phyloP scores from a whole-genome alignment of 2,797 vertebrate genomes.

The Nannoperca obscura region DNA sequence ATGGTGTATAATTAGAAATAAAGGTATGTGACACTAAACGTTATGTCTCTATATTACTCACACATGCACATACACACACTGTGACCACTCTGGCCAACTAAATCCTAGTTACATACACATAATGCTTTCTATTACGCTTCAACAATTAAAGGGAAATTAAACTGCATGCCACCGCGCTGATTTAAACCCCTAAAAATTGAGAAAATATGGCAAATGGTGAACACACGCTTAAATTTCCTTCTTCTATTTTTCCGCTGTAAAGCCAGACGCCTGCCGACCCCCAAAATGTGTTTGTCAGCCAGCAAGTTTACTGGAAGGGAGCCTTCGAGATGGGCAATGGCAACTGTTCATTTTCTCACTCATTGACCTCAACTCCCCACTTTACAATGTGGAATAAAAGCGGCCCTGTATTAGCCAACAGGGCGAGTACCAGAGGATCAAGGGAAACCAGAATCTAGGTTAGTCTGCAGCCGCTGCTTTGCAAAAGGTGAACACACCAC shows the following conservation, averaged over 20 bases:
- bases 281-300: slow-evolving; percentile 59
- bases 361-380: slow-evolving; percentile 75
- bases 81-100: slow-evolving; percentile 26
- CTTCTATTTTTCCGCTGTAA: not conserved
- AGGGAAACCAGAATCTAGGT: slow-evolving; percentile 25
- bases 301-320: slow-evolving; percentile 60
- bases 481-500: slow-evolving; percentile 32
- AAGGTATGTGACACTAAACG: slow-evolving; percentile 26
- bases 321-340: slow-evolving; percentile 69
- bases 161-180: slow-evolving; percentile 19
- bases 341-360: slow-evolving; percentile 81
- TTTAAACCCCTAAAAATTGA: slow-evolving; percentile 39
- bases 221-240: slow-evolving; percentile 38
- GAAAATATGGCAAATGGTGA: slow-evolving; percentile 47
- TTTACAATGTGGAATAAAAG: slow-evolving; percentile 84
- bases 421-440: slow-evolving; percentile 33
- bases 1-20: slow-evolving; percentile 47
- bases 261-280: slow-evolving; percentile 41
- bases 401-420: slow-evolving; percentile 62
- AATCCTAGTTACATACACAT: slow-evolving; percentile 14
- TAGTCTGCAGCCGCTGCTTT: slow-evolving; percentile 33
- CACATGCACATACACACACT: not conserved
- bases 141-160: slow-evolving; percentile 51
- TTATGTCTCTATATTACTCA: slow-evolving; percentile 23
- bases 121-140: slow-evolving; percentile 31